phyloP scores from a whole-genome alignment of 1,140 invertebrate genomes.

The Drosophila arizonae region DNA sequence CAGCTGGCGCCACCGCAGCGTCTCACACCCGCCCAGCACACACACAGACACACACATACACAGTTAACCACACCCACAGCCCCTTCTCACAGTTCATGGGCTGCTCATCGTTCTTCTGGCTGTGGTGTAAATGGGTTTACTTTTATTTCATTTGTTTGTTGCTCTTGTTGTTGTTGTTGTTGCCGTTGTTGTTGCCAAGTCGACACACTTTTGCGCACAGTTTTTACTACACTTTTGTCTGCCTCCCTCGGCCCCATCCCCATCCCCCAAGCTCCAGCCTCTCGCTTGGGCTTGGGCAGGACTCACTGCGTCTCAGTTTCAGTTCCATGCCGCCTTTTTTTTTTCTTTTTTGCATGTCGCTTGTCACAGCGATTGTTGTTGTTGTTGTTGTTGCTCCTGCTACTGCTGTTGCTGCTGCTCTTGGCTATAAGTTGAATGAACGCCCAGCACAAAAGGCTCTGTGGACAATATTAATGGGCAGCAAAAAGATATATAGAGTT shows the following conservation, averaged over 20 bases:
- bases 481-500: constrained; percentile 20
- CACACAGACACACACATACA: not conserved
- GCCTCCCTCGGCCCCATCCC: constrained; percentile 22
- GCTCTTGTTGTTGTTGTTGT: constrained; percentile 31
- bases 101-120: constrained; percentile 35
- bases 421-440: constrained; percentile 50
- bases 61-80: not conserved
- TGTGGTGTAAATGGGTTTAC: constrained; percentile 80
- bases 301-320: constrained; percentile 32
- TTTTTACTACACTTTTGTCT: constrained; percentile 61
- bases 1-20: constrained; percentile 54
- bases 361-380: constrained; percentile 37
- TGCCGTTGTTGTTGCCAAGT: constrained; percentile 61
- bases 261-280: not conserved
- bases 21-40: constrained; percentile 11
- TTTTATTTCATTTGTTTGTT: constrained; percentile 79
- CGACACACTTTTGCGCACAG: constrained; percentile 76
- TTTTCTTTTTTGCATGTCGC: constrained; percentile 55
- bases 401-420: constrained; percentile 32
- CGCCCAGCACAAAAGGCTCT: constrained; percentile 38
- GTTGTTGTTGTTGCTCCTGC: constrained; percentile 21
- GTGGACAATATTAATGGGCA: constrained; percentile 47
- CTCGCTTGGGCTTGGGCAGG: constrained; percentile 15
- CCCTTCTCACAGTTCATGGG: not conserved
- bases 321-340: constrained; percentile 43